A percentile compares a stretch with the other conserved stretches of the same genome.
Evolutionary conservation across 2,113 vertebrate genomes (phyloP).

Genomic region (Cinclus cinclus): DNA sequence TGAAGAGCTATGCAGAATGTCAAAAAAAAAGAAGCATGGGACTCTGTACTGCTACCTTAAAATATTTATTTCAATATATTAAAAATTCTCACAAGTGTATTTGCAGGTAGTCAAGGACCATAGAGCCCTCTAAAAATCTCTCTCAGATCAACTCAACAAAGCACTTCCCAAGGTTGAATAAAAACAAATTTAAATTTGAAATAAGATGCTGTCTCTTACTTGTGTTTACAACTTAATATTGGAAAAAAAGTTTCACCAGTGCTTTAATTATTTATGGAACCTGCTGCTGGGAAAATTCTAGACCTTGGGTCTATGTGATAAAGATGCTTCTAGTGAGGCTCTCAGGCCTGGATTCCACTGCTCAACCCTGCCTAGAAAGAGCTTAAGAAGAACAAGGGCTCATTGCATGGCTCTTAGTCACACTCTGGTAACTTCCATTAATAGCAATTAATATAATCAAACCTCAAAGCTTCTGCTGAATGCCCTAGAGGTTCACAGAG

Average conservation of each 20-base stretch:
- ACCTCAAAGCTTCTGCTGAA: background rate
- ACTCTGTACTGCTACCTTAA: conserved; percentile 9
- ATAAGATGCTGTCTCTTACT: conserved; percentile 30
- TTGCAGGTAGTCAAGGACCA: conserved; percentile 20
- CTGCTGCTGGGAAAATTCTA: conserved; percentile 38
- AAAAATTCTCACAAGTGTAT: conserved; percentile 26
- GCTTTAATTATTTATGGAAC: conserved; percentile 47
- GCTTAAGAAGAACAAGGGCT: background rate
- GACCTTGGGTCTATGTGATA: background rate
- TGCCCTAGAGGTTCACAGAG: background rate
- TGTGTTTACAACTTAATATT: conserved; percentile 47
- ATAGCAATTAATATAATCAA: background rate
- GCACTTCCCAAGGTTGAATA: conserved; percentile 19
- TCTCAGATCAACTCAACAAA: conserved; percentile 6
- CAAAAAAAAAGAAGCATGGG: conserved; percentile 13
- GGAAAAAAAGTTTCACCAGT: conserved; percentile 24
- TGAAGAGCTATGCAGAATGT: background rate
- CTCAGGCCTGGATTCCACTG: background rate
- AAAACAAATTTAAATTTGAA: conserved; percentile 47
- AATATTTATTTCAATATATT: conserved; percentile 40
- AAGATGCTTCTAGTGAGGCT: background rate
- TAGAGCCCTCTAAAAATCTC: background rate
- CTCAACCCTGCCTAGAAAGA: background rate
- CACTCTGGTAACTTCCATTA: background rate
- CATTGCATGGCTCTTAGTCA: background rate